These are phyloP conservation scores for Chunga burmeisteri DNA, from an alignment of 2,113 vertebrate species.

Conservation along the genomic window DNA sequence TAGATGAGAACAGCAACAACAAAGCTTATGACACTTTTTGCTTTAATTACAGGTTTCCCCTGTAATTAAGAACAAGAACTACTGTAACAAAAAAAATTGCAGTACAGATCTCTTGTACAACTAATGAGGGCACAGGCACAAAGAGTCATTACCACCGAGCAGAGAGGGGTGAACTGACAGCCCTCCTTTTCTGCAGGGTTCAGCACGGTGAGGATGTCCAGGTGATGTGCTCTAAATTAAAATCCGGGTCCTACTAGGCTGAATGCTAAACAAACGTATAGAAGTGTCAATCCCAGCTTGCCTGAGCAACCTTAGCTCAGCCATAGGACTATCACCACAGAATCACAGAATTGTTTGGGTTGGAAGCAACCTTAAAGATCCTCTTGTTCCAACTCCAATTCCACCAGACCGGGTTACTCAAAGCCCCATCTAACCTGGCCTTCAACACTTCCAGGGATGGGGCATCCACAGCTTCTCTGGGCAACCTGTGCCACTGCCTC, in stretches of 20 bases:
- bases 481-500: too few species aligned
- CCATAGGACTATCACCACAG: not conserved
- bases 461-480: too few species aligned
- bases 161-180: not conserved
- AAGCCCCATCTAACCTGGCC: too few species aligned
- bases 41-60: not conserved
- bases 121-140: not conserved
- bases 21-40: not conserved
- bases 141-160: rapidly evolving
- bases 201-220: not conserved
- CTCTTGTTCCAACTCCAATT: too few species aligned
- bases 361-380: too few species aligned
- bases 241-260: not conserved
- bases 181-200: not conserved
- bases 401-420: too few species aligned
- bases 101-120: not conserved
- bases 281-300: not conserved
- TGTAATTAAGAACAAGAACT: conserved; percentile 14
- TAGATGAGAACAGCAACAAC: not conserved
- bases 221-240: not conserved
- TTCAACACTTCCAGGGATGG: too few species aligned
- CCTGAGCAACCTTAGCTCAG: not conserved
- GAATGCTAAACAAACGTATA: not conserved
- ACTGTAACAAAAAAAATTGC: not conserved
- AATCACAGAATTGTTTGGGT: too few species aligned